Evolutionary conservation across 2,888 invertebrate genomes (phyloP), one percentile per base, ranked within the genome.

Genomic region (Brenthis hecate): DNA sequence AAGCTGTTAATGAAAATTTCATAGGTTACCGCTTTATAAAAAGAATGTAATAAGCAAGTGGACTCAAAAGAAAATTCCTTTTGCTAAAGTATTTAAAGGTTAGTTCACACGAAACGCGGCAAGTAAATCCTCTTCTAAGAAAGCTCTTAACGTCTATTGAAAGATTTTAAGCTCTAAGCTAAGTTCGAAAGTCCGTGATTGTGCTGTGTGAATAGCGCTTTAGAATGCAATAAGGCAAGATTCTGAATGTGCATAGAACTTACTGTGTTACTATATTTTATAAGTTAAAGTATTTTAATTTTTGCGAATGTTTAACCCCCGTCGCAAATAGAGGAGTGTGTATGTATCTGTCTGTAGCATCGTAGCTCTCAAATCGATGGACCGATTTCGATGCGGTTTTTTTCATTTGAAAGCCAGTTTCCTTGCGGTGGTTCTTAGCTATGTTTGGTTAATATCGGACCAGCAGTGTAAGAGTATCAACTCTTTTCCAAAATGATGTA

Each of bases 1-100:
- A 28, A 43, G 57, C 53, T 50, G 56, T 67, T 67, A 68, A 70
- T 68, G 65, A 68, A 68, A 68, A 65, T 57, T 70, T 65, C 54
- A 61, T 60, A 65, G 51, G 43, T 68, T 65, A 68, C 48, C 43
- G 54, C 53, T 64, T 67, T 56, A 60, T 64, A 61, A 63, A 63
- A 70, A 43, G 67, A 70, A 70, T 67, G 53, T 70, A 67, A 67
- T 64, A 70, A 70, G 61, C 32, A 56, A 64, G 28, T 0, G 28
- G 64, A 60, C 19, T 43, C 36, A 11, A 36, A 43, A 11, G 11
- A 43, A 28, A 28, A 43, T 8, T 51, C 13, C 51, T n/a, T 51
- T 16, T 51, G 13, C 51, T 51, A 51, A 51, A 51, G 51, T 51
- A 51, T 51, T n/a, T 51, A 51, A 51, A 51, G 16, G 14, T 51